phyloP scores from a whole-genome alignment of 2,888 invertebrate species.

The Linnaemya tessellans region DNA sequence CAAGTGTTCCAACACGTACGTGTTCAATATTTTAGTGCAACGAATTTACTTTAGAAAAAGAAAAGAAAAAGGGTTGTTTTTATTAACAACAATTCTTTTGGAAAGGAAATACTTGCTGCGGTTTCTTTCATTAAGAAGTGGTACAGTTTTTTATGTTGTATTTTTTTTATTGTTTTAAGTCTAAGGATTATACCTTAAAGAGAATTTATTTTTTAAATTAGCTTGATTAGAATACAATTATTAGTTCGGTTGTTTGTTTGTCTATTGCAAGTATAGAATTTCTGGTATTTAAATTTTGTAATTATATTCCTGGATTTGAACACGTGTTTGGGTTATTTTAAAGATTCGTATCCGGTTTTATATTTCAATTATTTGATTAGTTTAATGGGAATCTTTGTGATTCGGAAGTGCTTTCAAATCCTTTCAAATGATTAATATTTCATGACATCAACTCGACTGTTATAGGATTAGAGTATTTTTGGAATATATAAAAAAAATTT shows the following conservation, averaged over 20 bases:
- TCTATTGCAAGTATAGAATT: constrained; percentile 24
- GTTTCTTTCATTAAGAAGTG: not conserved
- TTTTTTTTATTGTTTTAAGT: not conserved
- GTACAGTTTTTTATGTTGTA: not conserved
- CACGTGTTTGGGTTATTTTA: constrained; percentile 60
- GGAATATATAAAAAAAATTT: no score
- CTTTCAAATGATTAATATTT: constrained; percentile 6
- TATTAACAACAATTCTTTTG: not conserved
- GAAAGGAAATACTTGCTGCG: constrained; percentile 6
- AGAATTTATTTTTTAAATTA: constrained; percentile 35
- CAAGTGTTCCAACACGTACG: constrained; percentile 60
- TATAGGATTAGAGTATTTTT: no score
- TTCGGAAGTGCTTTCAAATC: constrained; percentile 47
- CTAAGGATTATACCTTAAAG: not conserved
- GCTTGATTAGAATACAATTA: constrained; percentile 40
- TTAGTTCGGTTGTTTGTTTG: not conserved
- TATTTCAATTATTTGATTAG: constrained; percentile 11
- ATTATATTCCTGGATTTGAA: constrained; percentile 61
- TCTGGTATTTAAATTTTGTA: constrained; percentile 6
- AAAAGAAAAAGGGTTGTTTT: constrained; percentile 44
- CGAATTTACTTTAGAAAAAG: not conserved
- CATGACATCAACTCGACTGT: not conserved
- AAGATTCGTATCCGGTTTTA: constrained; percentile 42
- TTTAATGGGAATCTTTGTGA: not conserved
- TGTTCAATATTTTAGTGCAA: constrained; percentile 4